These are phyloP conservation scores for Drosophila multiciliata DNA, from an alignment of 2,888 invertebrate species.

Conservation along the genomic window DNA sequence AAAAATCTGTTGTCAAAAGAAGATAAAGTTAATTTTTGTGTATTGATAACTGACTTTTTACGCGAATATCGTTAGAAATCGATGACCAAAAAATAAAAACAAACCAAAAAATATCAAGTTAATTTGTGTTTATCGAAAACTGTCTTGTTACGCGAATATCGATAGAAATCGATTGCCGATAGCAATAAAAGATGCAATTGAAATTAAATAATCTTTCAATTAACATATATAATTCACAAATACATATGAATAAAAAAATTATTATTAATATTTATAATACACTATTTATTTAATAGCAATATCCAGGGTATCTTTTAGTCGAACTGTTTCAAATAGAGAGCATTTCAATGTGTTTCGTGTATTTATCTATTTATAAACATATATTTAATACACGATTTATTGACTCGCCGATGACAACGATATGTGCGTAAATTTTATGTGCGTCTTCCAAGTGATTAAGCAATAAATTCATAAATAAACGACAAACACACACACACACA, in stretches of 20 bases:
- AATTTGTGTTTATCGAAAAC: not conserved
- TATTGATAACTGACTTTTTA: no score
- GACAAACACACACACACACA: not conserved
- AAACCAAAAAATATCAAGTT: no score
- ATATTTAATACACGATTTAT: conserved; percentile 64
- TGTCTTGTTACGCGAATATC: not conserved
- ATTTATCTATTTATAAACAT: conserved; percentile 2
- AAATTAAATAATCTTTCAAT: not conserved
- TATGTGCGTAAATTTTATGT: conserved; percentile 60
- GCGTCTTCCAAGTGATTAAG: conserved; percentile 76
- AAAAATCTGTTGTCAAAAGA: not conserved
- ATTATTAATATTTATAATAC: no score
- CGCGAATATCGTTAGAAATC: no score
- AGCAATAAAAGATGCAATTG: not conserved
- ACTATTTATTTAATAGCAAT: not conserved
- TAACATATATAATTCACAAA: not conserved
- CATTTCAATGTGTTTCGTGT: not conserved
- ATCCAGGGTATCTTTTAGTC: not conserved
- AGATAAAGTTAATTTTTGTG: not conserved
- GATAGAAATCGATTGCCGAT: not conserved
- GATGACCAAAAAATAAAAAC: no score
- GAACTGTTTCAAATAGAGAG: not conserved
- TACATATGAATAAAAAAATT: no score
- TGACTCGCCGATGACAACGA: conserved; percentile 19
- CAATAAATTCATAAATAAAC: conserved; percentile 59